These are phyloP conservation scores for Nymphalis urticae DNA, from an alignment of 2,888 invertebrate genomes.

Conservation along the genomic window DNA sequence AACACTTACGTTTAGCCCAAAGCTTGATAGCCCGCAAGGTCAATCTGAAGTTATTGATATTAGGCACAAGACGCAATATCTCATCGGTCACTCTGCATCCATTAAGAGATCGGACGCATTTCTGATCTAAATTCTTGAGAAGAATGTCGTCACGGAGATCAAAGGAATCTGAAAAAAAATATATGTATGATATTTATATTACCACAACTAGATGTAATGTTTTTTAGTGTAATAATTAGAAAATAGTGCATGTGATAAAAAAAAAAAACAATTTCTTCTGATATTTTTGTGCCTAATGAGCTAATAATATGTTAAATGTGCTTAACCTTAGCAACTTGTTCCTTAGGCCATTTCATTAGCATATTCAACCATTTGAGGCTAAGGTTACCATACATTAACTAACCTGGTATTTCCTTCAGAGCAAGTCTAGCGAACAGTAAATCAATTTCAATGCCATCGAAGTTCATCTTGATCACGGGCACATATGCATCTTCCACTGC, in stretches of 20 bases:
- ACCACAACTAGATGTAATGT: not conserved
- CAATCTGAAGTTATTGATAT: slow-evolving; percentile 95
- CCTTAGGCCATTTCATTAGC: not conserved
- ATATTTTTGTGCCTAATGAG: no score
- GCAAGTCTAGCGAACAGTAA: slow-evolving; percentile 97
- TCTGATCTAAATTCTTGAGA: slow-evolving; percentile 96
- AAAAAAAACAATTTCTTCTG: no score
- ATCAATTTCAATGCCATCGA: slow-evolving; percentile 99
- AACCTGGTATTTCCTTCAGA: slow-evolving; percentile 96
- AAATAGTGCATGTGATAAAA: no score
- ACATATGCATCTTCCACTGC: slow-evolving; percentile 99
- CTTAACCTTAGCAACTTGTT: not conserved
- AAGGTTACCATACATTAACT: not conserved
- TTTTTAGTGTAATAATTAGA: no score
- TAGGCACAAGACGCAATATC: slow-evolving; percentile 96
- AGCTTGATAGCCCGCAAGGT: slow-evolving; percentile 97
- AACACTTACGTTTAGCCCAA: slow-evolving; percentile 96
- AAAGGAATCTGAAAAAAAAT: slow-evolving; percentile 79
- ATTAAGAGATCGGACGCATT: slow-evolving; percentile 97
- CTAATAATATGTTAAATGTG: no score
- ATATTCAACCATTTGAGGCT: no score
- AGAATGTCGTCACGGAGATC: slow-evolving; percentile 95
- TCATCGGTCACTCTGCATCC: slow-evolving; percentile 99
- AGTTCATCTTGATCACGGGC: slow-evolving; percentile 99
- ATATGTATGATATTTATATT: slow-evolving; percentile 3